Conservation (phyloP, 2,888 invertebrate species). For the Hydrotaea cyrtoneurina region DNA sequence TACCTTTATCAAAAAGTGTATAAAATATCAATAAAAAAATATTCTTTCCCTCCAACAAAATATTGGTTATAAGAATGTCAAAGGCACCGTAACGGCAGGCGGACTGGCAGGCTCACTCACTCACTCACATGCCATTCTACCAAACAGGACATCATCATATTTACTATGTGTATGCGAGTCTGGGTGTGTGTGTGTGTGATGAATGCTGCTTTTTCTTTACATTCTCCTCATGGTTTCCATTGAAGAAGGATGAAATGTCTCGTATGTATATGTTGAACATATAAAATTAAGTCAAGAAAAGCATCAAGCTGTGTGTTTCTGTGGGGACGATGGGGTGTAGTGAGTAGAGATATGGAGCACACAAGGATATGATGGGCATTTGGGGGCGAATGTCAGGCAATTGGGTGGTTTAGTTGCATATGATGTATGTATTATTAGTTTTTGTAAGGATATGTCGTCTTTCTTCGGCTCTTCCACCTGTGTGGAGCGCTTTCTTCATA, state of each 20-base stretch:
- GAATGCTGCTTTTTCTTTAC: not conserved
- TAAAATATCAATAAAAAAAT: constrained; percentile 64
- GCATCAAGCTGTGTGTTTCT: constrained; percentile 38
- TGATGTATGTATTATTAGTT: constrained; percentile 60
- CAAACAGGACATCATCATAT: constrained; percentile 59
- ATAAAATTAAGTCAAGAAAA: constrained; percentile 61
- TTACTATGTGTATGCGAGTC: not conserved
- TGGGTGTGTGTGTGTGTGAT: not conserved
- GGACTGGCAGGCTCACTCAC: too few relatives aligned
- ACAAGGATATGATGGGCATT: not conserved
- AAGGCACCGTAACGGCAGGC: constrained; percentile 23
- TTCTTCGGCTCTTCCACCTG: not conserved
- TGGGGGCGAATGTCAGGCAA: not conserved
- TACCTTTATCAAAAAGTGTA: constrained; percentile 53
- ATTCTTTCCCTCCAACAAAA: constrained; percentile 35
- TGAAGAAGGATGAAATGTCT: constrained; percentile 53
- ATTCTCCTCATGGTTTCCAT: constrained; percentile 44
- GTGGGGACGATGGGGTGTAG: not conserved
- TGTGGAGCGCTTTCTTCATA: constrained; percentile 23
- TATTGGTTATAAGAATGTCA: constrained; percentile 60
- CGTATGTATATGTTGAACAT: constrained; percentile 11
- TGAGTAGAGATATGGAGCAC: not conserved
- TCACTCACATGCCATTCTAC: constrained; percentile 43
- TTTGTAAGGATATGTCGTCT: constrained; percentile 29
- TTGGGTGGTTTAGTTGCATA: constrained; percentile 8